These are phyloP conservation scores for Drosophila monieri DNA, from an alignment of 2,888 invertebrate species.

Conservation along the genomic window DNA sequence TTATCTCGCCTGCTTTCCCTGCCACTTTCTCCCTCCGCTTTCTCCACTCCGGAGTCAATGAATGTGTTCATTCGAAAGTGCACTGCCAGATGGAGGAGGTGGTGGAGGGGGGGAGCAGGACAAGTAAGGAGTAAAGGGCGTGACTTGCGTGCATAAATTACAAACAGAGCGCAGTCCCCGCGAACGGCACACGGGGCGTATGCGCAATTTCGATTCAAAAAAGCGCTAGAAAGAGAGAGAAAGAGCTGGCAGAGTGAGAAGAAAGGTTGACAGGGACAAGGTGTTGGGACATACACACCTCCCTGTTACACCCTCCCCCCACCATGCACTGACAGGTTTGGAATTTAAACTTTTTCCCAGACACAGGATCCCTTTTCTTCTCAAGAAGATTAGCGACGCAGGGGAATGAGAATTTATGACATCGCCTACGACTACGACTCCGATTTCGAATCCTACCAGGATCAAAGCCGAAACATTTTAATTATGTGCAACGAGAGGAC, in stretches of 20 bases:
- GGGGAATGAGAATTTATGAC: constrained; percentile 45
- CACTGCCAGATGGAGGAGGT: constrained; percentile 4
- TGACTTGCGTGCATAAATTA: constrained; percentile 64
- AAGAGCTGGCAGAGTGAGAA: not conserved
- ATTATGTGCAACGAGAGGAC: constrained; percentile 30
- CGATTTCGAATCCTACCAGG: not conserved
- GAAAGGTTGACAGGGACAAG: constrained; percentile 51
- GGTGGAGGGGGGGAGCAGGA: not conserved
- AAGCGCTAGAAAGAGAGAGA: not conserved
- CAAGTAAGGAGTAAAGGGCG: constrained; percentile 19
- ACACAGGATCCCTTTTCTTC: constrained; percentile 1
- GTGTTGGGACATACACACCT: constrained; percentile 33
- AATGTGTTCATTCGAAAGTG: constrained; percentile 41
- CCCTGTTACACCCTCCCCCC: not conserved
- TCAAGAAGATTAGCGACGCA: constrained; percentile 22
- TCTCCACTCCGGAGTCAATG: constrained; percentile 18
- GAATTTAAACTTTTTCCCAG: constrained; percentile 47
- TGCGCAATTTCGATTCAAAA: constrained; percentile 56
- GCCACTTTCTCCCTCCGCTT: constrained; percentile 24
- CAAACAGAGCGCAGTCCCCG: constrained; percentile 40
- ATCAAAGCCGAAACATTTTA: constrained; percentile 29
- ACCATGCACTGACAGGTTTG: constrained; percentile 28
- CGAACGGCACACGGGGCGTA: constrained; percentile 55
- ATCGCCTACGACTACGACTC: constrained; percentile 19
- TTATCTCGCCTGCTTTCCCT: constrained; percentile 58